Evolutionary conservation across 2,113 vertebrate species (phyloP).

Genomic region (Orientallactaga bullata): DNA sequence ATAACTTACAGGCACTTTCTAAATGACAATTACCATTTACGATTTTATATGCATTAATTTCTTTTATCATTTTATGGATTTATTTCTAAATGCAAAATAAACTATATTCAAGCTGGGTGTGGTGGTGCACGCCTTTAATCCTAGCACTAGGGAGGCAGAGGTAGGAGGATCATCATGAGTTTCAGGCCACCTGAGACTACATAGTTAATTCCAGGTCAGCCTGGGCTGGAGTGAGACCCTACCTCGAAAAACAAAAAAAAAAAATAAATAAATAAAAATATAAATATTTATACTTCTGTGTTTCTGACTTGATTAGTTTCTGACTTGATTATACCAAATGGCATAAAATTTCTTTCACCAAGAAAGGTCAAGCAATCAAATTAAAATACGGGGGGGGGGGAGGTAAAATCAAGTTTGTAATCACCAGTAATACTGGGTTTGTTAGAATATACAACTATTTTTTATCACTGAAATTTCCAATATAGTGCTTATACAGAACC

Average conservation of each 20-base stretch:
- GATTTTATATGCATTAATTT: constrained; percentile 20
- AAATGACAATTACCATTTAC: not conserved
- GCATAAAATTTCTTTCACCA: constrained; percentile 19
- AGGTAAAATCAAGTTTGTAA: constrained; percentile 20
- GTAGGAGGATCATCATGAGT: too few species aligned
- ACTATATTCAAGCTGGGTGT: too few species aligned
- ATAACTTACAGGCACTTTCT: not conserved
- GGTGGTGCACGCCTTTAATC: too few species aligned
- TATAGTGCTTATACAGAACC: not conserved
- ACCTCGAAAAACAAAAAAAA: too few species aligned
- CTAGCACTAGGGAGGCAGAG: too few species aligned
- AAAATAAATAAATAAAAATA: constrained; percentile 25
- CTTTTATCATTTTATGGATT: not conserved
- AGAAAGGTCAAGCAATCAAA: constrained; percentile 57
- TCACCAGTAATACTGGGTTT: constrained; percentile 1
- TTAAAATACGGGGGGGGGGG: constrained; percentile 50
- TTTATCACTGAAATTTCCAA: not conserved
- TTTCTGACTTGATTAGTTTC: too few species aligned
- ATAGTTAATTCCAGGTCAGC: too few species aligned
- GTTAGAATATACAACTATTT: not conserved
- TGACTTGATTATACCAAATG: constrained; percentile 50
- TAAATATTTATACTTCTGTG: constrained; percentile 51
- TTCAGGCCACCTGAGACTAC: too few species aligned
- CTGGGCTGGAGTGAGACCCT: too few species aligned
- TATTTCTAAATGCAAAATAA: constrained; percentile 18